These are phyloP conservation scores for Steromphala cineraria DNA, from an alignment of 2,888 invertebrate genomes.

Conservation along the genomic window DNA sequence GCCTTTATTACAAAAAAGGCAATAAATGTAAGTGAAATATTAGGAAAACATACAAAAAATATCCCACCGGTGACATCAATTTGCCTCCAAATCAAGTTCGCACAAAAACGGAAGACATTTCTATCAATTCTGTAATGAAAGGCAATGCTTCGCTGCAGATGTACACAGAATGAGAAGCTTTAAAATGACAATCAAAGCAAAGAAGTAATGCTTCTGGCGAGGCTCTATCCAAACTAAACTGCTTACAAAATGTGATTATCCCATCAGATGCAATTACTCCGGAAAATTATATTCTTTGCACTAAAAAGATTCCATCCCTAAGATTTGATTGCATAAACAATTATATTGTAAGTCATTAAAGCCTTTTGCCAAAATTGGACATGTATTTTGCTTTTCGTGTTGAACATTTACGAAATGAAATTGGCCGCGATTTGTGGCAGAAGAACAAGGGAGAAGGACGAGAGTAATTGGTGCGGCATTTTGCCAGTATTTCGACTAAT, in stretches of 20 bases:
- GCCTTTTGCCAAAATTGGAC: slow-evolving; percentile 4
- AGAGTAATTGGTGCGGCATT: slow-evolving; percentile 1
- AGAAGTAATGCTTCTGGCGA: neutral
- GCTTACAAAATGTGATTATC: slow-evolving; percentile 12
- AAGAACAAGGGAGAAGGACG: neutral
- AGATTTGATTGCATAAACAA: slow-evolving; percentile 21
- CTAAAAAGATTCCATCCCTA: slow-evolving; percentile 12
- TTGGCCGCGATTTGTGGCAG: slow-evolving; percentile 15
- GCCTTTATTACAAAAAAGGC: too few relatives aligned
- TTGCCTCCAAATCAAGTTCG: neutral
- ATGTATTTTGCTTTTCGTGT: slow-evolving; percentile 21
- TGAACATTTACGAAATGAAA: slow-evolving; percentile 9
- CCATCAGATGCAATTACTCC: slow-evolving; percentile 17
- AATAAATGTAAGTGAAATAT: neutral
- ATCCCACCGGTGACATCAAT: neutral
- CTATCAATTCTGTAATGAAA: neutral
- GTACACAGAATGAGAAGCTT: neutral
- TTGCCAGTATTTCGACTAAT: slow-evolving; percentile 18
- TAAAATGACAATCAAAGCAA: neutral
- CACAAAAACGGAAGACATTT: neutral
- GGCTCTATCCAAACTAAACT: neutral
- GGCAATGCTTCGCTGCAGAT: neutral
- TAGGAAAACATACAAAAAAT: neutral
- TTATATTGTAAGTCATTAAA: slow-evolving; percentile 20
- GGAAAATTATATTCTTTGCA: slow-evolving; percentile 10